A percentile compares a stretch with the other conserved stretches of the same genome.
Conservation (phyloP, 2,113 vertebrate genomes). For the Callospermophilus lateralis region DNA sequence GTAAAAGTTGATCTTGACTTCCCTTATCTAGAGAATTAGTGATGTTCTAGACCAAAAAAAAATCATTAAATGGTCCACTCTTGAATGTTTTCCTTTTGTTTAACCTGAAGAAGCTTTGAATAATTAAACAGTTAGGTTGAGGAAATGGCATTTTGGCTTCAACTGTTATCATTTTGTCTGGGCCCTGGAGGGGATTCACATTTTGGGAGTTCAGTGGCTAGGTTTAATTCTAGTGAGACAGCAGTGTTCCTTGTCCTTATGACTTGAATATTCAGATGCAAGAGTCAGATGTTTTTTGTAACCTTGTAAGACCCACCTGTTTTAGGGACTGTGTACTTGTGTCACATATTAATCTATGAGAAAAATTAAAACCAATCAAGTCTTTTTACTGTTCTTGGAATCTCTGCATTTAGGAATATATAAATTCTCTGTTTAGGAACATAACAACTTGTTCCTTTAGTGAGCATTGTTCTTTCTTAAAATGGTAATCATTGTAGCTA, state of each 20-base stretch:
- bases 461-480: slow-evolving; percentile 57
- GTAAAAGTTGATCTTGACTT: not conserved
- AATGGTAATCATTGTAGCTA: not conserved
- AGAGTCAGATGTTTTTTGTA: not conserved
- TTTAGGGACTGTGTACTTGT: slow-evolving; percentile 32
- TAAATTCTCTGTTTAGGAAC: slow-evolving; percentile 16
- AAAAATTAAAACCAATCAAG: slow-evolving; percentile 10
- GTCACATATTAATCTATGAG: not conserved
- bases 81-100: not conserved
- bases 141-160: slow-evolving; percentile 43
- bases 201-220: not conserved
- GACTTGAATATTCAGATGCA: not conserved
- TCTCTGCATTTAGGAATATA: slow-evolving; percentile 23
- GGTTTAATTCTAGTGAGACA: not conserved
- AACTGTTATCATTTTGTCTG: not conserved
- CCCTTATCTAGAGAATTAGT: not conserved
- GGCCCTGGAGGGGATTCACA: not conserved
- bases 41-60: slow-evolving; percentile 51
- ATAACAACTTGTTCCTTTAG: slow-evolving; percentile 45
- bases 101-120: slow-evolving; percentile 29
- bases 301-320: not conserved
- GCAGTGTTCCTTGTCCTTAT: not conserved
- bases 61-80: not conserved
- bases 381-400: not conserved
- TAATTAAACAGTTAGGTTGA: not conserved